Evolutionary conservation across 2,888 invertebrate species (phyloP), one percentile per base, ranked within the genome.

Genomic region (Trichacis sp.): DNA sequence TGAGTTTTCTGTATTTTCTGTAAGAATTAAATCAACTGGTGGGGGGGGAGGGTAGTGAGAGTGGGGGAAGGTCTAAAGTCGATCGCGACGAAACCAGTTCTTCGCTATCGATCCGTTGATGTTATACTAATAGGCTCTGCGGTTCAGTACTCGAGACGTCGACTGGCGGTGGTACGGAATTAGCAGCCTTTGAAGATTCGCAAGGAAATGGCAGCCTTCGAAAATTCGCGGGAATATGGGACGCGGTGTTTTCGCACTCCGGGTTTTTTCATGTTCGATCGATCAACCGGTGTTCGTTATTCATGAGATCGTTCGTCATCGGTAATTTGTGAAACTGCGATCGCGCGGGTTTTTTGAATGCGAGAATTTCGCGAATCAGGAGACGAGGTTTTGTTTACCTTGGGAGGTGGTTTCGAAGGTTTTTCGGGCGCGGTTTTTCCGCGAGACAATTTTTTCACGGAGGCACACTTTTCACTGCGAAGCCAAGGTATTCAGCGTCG

Each of bases 401-500:
- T 15, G 43, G 5, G 24, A 46, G 14, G 36, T 18, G 40, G 42
- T 45, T 52, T 52, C 12, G 38, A 54, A 18, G 15, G n/a, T n/a
- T n/a, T n/a, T n/a, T n/a, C n/a, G n/a, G 46, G 24, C 47, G 45
- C 54, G 54, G 52, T n/a, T n/a, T n/a, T n/a, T n/a, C n/a, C n/a
- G n/a, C n/a, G n/a, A 20, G 52, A 11, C 14, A 49, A 43, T n/a
- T 50, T 50, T 59, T 57, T 55, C 49, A 42, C 50, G 20, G 54
- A 60, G 57, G 60, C 47, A 57, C 51, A 61, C 59, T 63, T 64
- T 49, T 58, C 53, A 57, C 64, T 59, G 51, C 17, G 65, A 73
- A 74, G 75, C 72, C 72, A 74, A 75, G 73, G 72, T 72, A 73
- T 71, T 71, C 75, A 75, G 77, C 74, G 74, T 67, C 73, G 67